A percentile compares a stretch with the other conserved stretches of the same genome.
Conservation (phyloP, 1,140 invertebrate species). For the Protaetia brevitarsis region DNA sequence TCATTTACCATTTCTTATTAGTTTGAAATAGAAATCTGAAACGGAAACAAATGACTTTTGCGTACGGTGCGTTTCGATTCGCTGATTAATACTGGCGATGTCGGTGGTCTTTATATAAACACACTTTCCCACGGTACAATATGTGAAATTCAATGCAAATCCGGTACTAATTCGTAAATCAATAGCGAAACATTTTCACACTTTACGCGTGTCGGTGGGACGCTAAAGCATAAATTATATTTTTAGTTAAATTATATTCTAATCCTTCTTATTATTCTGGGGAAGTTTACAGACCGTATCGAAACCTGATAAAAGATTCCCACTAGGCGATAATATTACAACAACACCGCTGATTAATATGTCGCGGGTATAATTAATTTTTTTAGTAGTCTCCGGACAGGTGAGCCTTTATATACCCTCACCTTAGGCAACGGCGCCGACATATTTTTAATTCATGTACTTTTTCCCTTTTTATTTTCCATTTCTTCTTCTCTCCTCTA, state of each 20-base stretch:
- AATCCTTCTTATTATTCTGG: not conserved
- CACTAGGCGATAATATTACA: not conserved
- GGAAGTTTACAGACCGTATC: not conserved
- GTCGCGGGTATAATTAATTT: conserved; percentile 17
- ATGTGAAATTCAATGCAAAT: no score
- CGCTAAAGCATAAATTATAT: not conserved
- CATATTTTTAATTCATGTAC: conserved; percentile 4
- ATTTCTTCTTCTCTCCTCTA: not conserved
- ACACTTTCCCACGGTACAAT: not conserved
- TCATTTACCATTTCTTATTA: conserved; percentile 24
- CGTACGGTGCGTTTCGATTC: not conserved
- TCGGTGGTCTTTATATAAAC: conserved; percentile 12
- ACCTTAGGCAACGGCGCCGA: conserved; percentile 2
- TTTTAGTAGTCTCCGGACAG: conserved; percentile 6
- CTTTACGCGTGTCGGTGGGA: no score
- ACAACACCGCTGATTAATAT: conserved; percentile 10
- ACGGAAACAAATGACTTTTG: conserved; percentile 19
- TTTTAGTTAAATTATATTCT: conserved; percentile 2
- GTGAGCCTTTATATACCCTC: not conserved
- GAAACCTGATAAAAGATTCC: not conserved
- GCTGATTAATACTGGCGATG: not conserved
- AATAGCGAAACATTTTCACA: no score
- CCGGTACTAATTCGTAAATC: no score
- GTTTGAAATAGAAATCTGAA: conserved; percentile 16
- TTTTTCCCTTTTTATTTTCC: not conserved